Evolutionary conservation across 2,113 vertebrate species (phyloP), one percentile per base, ranked within the genome.

Genomic region (Osmerus mordax): DNA sequence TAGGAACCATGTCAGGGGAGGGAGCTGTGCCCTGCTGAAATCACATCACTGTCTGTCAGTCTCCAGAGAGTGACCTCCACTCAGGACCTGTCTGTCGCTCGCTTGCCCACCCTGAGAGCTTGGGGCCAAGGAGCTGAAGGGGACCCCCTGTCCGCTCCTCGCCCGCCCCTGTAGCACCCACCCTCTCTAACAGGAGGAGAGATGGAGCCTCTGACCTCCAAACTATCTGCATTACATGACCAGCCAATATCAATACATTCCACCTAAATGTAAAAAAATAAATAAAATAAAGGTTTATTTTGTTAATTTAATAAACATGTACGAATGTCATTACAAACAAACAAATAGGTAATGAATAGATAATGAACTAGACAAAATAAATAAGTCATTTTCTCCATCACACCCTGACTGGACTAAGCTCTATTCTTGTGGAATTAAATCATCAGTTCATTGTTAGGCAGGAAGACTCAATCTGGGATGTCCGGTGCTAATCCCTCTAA

Each of bases 401-500:
- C 15, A 41, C 58, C 70, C 52, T 18, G 54, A 9, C 65, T 23
- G 70, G 52, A 23, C 64, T 82, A 69, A 36, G 56, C 63, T 65
- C 64, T 71, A 66, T 68, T 67, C 73, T 71, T 11, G 72, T 51
- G 65, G 71, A 56, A 71, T 84, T 76, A 77, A 76, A 77, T 74
- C 80, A 59, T 71, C 12, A 58, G 52, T 67, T 79, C 74, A 86
- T 85, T 85, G 80, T 83, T 75, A 52, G 36, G 36, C 36, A 59
- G 76, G 84, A 85, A 80, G 79, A 79, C 81, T 83, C 84, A 85
- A 90, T 83, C 83, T 78, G 84, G 83, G 90, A 91, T 85, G 87
- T 89, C 88, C 83, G 81, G 67, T 64, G 77, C 72, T 89, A 90
- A 91, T 90, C 87, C 81, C 66, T 87, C 84, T 89, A 87, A 88